Evolutionary conservation across 1,140 invertebrate genomes (phyloP).

Genomic region (Ceratina japonica): DNA sequence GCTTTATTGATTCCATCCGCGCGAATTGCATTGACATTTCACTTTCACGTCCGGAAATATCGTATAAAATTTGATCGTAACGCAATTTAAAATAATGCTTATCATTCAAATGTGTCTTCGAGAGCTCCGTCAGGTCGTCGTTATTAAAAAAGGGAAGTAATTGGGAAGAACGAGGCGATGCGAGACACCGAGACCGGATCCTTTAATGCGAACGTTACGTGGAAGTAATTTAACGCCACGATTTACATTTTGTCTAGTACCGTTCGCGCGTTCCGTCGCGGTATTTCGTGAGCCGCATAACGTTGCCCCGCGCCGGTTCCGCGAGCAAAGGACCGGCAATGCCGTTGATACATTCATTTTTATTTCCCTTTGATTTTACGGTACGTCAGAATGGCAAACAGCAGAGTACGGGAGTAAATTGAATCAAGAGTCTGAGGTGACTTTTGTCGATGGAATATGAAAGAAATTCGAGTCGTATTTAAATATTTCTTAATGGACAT

Average conservation of each 20-base stretch:
- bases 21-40: slow-evolving; percentile 28
- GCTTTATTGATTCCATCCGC: slow-evolving; percentile 39
- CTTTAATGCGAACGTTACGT: slow-evolving; percentile 29
- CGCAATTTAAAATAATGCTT: too few relatives aligned
- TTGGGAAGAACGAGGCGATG: slow-evolving; percentile 16
- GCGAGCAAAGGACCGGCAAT: neutral
- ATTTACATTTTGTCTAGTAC: slow-evolving; percentile 29
- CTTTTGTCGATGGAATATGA: too few relatives aligned
- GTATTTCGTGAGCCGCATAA: slow-evolving; percentile 26
- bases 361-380: neutral
- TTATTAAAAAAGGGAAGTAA: slow-evolving; percentile 16
- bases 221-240: slow-evolving; percentile 41
- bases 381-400: neutral
- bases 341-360: neutral
- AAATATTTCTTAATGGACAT: too few relatives aligned
- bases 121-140: too few relatives aligned
- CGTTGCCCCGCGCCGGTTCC: too few relatives aligned
- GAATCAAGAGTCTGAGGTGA: neutral
- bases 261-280: slow-evolving; percentile 4
- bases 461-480: too few relatives aligned
- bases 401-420: neutral
- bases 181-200: neutral
- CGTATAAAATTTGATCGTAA: too few relatives aligned
- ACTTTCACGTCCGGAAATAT: neutral
- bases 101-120: too few relatives aligned